Conservation (phyloP, 2,797 vertebrate species). For the Rhinophrynus dorsalis region DNA sequence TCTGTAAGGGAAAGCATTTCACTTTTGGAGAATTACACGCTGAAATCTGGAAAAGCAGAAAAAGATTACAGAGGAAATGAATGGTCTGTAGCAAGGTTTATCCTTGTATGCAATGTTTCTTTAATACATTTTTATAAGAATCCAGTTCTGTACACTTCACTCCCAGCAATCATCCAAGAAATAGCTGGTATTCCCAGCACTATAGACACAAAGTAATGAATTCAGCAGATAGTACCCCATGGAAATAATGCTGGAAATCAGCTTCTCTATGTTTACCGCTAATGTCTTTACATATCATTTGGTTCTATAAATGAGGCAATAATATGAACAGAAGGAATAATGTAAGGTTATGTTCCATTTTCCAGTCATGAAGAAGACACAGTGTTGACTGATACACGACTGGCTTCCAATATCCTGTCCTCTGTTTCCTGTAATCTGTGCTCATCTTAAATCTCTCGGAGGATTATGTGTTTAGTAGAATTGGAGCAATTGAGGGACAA, state of each 20-base stretch:
- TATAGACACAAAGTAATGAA: background rate
- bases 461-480: too few relatives aligned
- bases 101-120: background rate
- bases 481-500: too few relatives aligned
- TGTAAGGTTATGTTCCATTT: too few relatives aligned
- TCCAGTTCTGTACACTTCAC: background rate
- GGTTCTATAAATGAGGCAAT: too few relatives aligned
- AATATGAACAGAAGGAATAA: too few relatives aligned
- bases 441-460: too few relatives aligned
- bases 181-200: background rate
- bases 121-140: background rate
- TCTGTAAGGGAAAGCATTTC: constrained; percentile 11
- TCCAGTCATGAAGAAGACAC: too few relatives aligned
- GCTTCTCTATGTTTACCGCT: too few relatives aligned
- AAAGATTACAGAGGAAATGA: constrained; percentile 36
- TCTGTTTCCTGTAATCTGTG: too few relatives aligned
- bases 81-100: background rate
- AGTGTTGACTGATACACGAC: too few relatives aligned
- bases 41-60: constrained; percentile 30
- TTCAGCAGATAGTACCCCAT: background rate
- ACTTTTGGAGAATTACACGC: constrained; percentile 13
- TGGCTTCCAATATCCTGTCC: too few relatives aligned
- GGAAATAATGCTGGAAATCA: background rate
- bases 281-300: too few relatives aligned
- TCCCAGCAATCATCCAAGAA: background rate